phyloP scores from a whole-genome alignment of 2,888 invertebrate species.

The Drosophila yooni region DNA sequence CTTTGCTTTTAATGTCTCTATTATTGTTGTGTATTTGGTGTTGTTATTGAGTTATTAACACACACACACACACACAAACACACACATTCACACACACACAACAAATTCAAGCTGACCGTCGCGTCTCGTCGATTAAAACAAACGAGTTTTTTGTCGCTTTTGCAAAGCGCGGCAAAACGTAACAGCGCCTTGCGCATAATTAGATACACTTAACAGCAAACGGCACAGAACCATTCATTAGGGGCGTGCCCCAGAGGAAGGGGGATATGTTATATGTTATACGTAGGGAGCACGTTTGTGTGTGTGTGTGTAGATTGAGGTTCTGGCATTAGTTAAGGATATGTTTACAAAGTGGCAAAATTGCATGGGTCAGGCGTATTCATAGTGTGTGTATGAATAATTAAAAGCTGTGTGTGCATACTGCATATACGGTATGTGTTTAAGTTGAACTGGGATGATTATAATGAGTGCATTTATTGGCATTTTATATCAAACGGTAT shows the following conservation, averaged over 20 bases:
- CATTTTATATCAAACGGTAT: slow-evolving; percentile 10
- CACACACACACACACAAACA: slow-evolving; percentile 42
- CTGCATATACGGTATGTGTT: background rate
- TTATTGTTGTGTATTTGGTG: slow-evolving; percentile 74
- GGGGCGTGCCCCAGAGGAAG: slow-evolving; percentile 55
- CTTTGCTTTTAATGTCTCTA: slow-evolving; percentile 76
- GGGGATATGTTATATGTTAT: background rate
- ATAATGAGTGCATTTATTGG: slow-evolving; percentile 39
- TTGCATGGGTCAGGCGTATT: background rate
- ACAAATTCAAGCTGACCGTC: slow-evolving; percentile 64
- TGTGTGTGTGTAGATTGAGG: slow-evolving; percentile 8
- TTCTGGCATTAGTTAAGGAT: slow-evolving; percentile 41
- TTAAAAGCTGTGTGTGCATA: slow-evolving; percentile 8
- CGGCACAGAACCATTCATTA: slow-evolving; percentile 65
- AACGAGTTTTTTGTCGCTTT: slow-evolving; percentile 67
- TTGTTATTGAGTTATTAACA: slow-evolving; percentile 78
- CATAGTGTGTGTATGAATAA: slow-evolving; percentile 16
- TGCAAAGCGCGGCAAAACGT: slow-evolving; percentile 39
- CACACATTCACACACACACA: slow-evolving; percentile 25
- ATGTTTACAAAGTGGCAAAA: slow-evolving; percentile 57
- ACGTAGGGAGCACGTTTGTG: background rate
- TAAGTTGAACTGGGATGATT: slow-evolving; percentile 1
- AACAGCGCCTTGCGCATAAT: slow-evolving; percentile 73
- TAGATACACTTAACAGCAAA: slow-evolving; percentile 74
- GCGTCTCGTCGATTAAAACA: slow-evolving; percentile 56